phyloP scores from a whole-genome alignment of 2,797 vertebrate genomes.

The Astyanax mexicanus region DNA sequence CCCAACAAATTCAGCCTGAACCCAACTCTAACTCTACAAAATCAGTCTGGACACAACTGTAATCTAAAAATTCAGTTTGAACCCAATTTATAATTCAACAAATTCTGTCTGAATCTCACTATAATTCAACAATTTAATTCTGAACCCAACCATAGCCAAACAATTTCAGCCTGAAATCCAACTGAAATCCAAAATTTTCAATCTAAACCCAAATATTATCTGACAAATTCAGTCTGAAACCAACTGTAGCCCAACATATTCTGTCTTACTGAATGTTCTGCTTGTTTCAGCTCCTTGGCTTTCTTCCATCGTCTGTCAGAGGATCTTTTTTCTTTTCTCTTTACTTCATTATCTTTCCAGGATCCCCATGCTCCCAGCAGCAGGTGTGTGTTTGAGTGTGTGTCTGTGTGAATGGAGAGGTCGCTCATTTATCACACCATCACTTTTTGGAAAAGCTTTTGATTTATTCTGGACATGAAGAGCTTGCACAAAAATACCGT shows the following conservation, averaged over 20 bases:
- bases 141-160: too few species aligned
- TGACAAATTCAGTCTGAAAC: neutral
- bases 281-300: neutral
- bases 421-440: slow-evolving; percentile 42
- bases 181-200: too few species aligned
- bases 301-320: neutral
- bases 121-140: too few species aligned
- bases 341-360: neutral
- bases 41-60: too few species aligned
- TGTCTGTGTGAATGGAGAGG: slow-evolving; percentile 15
- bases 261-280: neutral
- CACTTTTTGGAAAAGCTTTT: slow-evolving; percentile 48
- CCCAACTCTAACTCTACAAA: too few species aligned
- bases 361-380: neutral
- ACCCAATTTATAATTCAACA: too few species aligned
- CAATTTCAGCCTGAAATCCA: too few species aligned
- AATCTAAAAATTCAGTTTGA: too few species aligned
- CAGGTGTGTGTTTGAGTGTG: slow-evolving; percentile 11
- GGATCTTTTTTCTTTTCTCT: neutral
- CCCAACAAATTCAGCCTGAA: too few species aligned
- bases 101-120: too few species aligned
- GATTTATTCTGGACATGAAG: slow-evolving; percentile 61
- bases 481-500: slow-evolving; percentile 42
- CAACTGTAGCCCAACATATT: too few species aligned
- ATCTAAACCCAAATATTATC: too few species aligned